Conservation (phyloP, 2,113 vertebrate species). For the Sprattus sprattus region DNA sequence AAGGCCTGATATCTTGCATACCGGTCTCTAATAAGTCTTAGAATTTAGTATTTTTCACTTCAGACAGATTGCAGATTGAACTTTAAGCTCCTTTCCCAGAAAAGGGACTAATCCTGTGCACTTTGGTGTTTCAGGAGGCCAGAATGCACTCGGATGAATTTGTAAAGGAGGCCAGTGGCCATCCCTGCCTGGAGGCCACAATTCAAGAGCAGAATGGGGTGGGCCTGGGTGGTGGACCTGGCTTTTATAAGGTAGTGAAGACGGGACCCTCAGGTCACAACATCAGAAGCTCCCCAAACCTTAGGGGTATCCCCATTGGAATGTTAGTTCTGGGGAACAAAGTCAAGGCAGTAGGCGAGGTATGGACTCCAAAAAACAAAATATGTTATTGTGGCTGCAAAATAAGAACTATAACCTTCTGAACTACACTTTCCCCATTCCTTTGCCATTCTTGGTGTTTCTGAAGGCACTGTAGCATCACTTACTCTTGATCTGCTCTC, state of each 20-base stretch:
- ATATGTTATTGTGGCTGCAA: conserved; percentile 81
- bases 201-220: conserved; percentile 85
- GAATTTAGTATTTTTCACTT: no score
- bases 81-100: not conserved
- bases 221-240: conserved; percentile 92
- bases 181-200: conserved; percentile 87
- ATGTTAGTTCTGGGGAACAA: conserved; percentile 99
- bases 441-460: conserved; percentile 56
- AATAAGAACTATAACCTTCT: conserved; percentile 67
- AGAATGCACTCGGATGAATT: conserved; percentile 89
- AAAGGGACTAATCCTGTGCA: conserved; percentile 43
- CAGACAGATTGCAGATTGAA: not conserved
- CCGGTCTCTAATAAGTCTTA: no score
- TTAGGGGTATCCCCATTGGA: conserved; percentile 99
- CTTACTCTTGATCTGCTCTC: conserved; percentile 41
- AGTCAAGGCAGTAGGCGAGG: conserved; percentile 99
- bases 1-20: no score
- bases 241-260: conserved; percentile 99
- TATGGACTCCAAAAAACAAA: conserved; percentile 79
- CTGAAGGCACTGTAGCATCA: conserved; percentile 52
- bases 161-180: conserved; percentile 92
- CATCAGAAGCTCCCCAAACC: conserved; percentile 99
- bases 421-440: conserved; percentile 68
- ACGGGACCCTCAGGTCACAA: conserved; percentile 99
- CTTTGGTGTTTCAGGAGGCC: conserved; percentile 89